Conservation (phyloP, 2,888 invertebrate species). For the Julus scandinavius region DNA sequence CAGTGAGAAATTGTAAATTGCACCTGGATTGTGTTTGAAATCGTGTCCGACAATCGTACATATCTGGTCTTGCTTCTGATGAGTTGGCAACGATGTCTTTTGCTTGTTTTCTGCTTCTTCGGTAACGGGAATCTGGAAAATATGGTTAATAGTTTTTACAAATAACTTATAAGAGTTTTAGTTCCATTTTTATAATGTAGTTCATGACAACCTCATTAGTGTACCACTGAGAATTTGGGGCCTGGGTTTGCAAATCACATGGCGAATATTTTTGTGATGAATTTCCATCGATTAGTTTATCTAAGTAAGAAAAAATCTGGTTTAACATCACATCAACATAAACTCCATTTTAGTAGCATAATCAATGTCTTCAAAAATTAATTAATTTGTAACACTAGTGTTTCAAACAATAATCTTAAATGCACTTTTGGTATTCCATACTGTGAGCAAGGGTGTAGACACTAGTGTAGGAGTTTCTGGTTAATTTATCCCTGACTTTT, state of each 20-base stretch:
- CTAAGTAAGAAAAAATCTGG: neutral
- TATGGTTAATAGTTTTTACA: neutral
- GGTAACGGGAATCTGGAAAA: neutral
- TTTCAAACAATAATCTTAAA: neutral
- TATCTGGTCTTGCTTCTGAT: neutral
- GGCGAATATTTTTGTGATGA: neutral
- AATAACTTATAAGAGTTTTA: no score
- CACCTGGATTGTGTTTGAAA: neutral
- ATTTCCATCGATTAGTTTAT: neutral
- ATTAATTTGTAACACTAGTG: no score
- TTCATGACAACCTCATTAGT: neutral
- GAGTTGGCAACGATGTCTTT: neutral
- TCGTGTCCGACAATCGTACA: neutral
- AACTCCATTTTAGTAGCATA: neutral
- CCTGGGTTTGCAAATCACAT: neutral
- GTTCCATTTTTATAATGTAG: neutral
- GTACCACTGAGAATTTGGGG: conserved; percentile 21
- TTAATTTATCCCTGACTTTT: neutral
- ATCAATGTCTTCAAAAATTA: no score
- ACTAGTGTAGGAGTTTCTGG: neutral
- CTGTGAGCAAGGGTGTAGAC: neutral
- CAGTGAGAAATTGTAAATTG: neutral
- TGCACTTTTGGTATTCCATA: neutral
- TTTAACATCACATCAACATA: neutral
- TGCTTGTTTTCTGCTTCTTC: neutral